These are phyloP conservation scores for Ispidina picta DNA, from an alignment of 2,797 vertebrate species.

Conservation along the genomic window DNA sequence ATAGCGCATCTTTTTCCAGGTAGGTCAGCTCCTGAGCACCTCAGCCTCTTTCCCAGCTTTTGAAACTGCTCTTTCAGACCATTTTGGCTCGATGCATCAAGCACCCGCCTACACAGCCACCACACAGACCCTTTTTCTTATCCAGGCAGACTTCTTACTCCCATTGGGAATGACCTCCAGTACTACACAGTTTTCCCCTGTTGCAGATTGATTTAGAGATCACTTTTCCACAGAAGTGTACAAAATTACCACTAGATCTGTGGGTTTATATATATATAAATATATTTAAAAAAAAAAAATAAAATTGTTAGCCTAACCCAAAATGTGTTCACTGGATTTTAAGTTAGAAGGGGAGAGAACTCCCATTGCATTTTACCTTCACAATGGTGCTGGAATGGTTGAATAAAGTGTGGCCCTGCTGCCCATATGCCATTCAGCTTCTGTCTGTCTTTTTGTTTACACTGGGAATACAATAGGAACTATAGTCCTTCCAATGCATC, in stretches of 20 bases:
- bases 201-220: not conserved
- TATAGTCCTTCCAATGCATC: slow-evolving; percentile 87
- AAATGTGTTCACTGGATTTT: slow-evolving; percentile 35
- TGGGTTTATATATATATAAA: not conserved
- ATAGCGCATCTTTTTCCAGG: not conserved
- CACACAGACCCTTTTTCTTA: not conserved
- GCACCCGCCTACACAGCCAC: not conserved
- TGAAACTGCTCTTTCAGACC: not conserved
- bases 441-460: slow-evolving; percentile 95
- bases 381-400: slow-evolving; percentile 74
- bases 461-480: slow-evolving; percentile 91
- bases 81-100: not conserved
- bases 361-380: slow-evolving; percentile 73
- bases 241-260: not conserved
- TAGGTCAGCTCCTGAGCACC: not conserved
- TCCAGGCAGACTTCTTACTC: slow-evolving; percentile 15
- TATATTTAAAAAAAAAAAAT: not conserved
- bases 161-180: not conserved
- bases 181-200: not conserved
- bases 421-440: slow-evolving; percentile 90
- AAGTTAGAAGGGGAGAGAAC: slow-evolving; percentile 56
- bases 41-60: not conserved
- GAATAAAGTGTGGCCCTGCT: slow-evolving; percentile 81
- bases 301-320: slow-evolving; percentile 1
- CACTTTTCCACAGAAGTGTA: not conserved